Evolutionary conservation across 2,113 vertebrate species (phyloP).

Genomic region (Podilymbus podiceps): DNA sequence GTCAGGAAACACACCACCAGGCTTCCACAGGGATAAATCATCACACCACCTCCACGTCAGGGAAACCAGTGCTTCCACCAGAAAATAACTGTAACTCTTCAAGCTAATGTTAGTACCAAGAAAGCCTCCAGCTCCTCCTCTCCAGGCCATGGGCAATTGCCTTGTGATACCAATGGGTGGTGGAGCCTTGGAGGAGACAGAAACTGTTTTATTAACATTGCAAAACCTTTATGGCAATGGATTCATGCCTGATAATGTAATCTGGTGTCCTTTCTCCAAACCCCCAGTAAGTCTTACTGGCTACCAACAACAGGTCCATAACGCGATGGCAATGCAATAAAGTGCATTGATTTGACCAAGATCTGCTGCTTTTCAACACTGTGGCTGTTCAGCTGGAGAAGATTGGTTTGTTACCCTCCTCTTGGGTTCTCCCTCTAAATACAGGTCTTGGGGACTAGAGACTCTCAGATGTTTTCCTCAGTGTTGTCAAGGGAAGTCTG

Average conservation of each 20-base stretch:
- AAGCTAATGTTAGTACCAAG: not conserved
- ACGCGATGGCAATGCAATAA: not conserved
- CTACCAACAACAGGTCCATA: not conserved
- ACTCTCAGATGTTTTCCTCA: not conserved
- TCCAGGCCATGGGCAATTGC: not conserved
- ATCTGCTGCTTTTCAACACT: not conserved
- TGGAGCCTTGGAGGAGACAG: not conserved
- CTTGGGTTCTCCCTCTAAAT: not conserved
- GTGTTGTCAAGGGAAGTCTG: not conserved
- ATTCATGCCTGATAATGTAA: not conserved
- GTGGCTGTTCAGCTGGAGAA: not conserved
- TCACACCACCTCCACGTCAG: not conserved
- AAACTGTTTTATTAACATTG: not conserved
- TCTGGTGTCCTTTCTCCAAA: not conserved
- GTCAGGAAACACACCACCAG: not conserved
- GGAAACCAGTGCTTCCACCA: not conserved
- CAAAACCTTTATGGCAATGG: not conserved
- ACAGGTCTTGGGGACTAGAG: not conserved
- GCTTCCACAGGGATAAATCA: not conserved
- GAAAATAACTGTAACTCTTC: not conserved
- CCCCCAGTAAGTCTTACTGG: not conserved
- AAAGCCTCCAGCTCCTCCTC: not conserved
- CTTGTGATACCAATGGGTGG: not conserved
- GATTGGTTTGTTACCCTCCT: not conserved
- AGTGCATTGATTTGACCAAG: not conserved